phyloP scores from a whole-genome alignment of 2,888 invertebrate genomes.

The Andrena camellia region DNA sequence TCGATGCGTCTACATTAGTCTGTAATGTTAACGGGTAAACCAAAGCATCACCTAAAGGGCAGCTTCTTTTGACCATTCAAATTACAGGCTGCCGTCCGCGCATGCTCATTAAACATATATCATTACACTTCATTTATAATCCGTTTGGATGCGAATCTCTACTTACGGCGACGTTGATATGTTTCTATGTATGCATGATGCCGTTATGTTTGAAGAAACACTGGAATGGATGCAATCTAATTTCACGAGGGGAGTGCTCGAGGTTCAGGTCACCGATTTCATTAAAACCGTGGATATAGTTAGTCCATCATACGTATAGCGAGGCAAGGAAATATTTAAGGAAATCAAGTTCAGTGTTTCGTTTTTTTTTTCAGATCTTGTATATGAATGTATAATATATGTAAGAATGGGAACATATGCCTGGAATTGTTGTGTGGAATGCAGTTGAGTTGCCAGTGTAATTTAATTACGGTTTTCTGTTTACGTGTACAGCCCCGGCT shows the following conservation, averaged over 20 bases:
- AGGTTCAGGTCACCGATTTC: too few species aligned
- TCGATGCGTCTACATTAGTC: slow-evolving; percentile 60
- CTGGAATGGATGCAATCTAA: neutral
- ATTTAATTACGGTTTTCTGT: too few species aligned
- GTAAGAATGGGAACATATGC: too few species aligned
- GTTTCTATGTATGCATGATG: slow-evolving; percentile 1
- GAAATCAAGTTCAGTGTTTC: too few species aligned
- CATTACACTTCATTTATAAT: slow-evolving; percentile 53
- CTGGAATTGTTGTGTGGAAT: too few species aligned
- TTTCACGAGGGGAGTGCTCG: neutral
- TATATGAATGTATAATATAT: too few species aligned
- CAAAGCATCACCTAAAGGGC: slow-evolving; percentile 58
- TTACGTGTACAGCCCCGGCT: too few species aligned
- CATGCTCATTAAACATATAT: slow-evolving; percentile 51
- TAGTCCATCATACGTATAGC: too few species aligned
- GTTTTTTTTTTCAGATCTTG: too few species aligned
- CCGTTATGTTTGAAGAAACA: neutral
- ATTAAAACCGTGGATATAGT: too few species aligned
- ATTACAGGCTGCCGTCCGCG: slow-evolving; percentile 54
- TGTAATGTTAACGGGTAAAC: slow-evolving; percentile 42
- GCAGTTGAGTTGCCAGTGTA: too few species aligned
- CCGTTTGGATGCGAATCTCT: slow-evolving; percentile 27
- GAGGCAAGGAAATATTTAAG: too few species aligned
- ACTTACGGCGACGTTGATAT: slow-evolving; percentile 3
- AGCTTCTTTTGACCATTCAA: slow-evolving; percentile 58